Evolutionary conservation across 1,140 invertebrate species (phyloP).

Genomic region (Meloidogyne floridensis): DNA sequence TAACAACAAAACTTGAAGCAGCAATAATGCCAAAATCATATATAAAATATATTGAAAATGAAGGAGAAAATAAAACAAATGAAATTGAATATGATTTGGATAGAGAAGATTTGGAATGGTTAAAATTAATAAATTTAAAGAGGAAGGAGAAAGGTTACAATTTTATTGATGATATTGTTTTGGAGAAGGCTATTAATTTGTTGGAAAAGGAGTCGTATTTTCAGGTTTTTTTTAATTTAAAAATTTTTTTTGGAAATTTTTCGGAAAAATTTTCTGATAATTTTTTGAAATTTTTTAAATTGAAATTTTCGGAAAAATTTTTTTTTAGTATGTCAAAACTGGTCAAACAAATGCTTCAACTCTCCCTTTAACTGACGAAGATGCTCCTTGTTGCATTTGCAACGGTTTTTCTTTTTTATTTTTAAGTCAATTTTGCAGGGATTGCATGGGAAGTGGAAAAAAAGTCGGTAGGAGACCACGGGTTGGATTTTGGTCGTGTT

Average conservation of each 20-base stretch:
- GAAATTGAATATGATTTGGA: conserved; percentile 48
- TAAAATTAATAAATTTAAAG: conserved; percentile 37
- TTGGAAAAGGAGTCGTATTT: conserved; percentile 52
- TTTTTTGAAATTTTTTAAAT: not conserved
- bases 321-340: conserved; percentile 15
- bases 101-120: conserved; percentile 45
- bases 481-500: too few species aligned
- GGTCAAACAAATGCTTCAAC: conserved; percentile 9
- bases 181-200: conserved; percentile 45
- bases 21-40: conserved; percentile 41
- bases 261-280: not conserved
- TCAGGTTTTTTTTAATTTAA: conserved; percentile 28
- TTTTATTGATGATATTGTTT: conserved; percentile 37
- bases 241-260: not conserved
- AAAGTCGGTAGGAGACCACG: too few species aligned
- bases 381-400: conserved; percentile 52
- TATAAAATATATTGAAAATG: conserved; percentile 32
- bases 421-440: not conserved
- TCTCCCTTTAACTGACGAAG: conserved; percentile 37
- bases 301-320: too few species aligned
- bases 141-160: conserved; percentile 12
- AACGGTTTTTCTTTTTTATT: conserved; percentile 64
- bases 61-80: conserved; percentile 36
- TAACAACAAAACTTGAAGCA: not conserved
- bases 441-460: too few species aligned